Evolutionary conservation across 2,113 vertebrate genomes (phyloP).

Genomic region (Rhinoptilus africanus): DNA sequence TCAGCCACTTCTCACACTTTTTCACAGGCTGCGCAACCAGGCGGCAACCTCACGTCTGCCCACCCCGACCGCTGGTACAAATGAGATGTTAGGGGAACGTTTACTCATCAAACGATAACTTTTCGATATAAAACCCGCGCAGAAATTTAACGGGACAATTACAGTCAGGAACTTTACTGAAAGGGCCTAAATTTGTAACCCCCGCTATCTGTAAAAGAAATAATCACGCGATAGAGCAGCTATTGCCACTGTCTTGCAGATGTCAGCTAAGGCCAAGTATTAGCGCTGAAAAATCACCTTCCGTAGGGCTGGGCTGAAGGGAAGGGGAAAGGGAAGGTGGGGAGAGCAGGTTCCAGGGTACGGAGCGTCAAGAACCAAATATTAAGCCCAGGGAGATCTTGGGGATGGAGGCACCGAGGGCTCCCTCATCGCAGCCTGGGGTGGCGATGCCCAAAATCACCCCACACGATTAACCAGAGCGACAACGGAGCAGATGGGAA

Average conservation of each 20-base stretch:
- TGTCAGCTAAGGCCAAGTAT: background rate
- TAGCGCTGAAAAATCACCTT: background rate
- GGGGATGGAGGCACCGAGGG: background rate
- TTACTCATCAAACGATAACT: background rate
- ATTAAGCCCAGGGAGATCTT: accelerated
- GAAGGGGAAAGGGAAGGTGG: background rate
- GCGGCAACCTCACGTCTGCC: background rate
- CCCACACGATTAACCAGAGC: background rate
- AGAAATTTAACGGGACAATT: background rate
- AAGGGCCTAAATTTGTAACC: background rate
- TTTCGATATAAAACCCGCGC: background rate
- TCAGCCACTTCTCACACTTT: background rate
- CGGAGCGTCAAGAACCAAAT: too few species aligned
- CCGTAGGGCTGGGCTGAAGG: background rate
- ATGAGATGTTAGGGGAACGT: background rate
- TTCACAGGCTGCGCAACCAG: background rate
- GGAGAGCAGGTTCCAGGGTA: background rate
- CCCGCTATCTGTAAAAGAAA: background rate
- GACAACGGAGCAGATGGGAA: background rate
- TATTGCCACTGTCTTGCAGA: background rate
- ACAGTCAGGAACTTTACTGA: background rate
- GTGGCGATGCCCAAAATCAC: accelerated
- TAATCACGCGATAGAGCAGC: background rate
- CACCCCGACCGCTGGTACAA: background rate
- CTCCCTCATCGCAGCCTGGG: accelerated